Percentiles rank a stretch among this genome's conserved stretches.
These are phyloP conservation scores for Metellina segmentata DNA, from an alignment of 2,888 invertebrate species.

Conservation along the genomic window DNA sequence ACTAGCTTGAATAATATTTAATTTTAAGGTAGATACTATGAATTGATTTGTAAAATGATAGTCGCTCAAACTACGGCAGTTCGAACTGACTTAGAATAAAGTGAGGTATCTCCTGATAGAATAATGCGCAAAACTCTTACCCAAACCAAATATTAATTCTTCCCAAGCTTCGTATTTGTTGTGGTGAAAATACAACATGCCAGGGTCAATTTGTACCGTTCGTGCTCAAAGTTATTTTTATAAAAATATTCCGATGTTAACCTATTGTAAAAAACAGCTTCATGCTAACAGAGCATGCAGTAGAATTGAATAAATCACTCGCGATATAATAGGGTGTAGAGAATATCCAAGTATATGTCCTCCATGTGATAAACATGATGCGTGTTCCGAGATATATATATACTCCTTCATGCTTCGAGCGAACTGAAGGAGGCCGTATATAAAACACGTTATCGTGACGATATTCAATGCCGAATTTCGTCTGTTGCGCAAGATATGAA, in stretches of 20 bases:
- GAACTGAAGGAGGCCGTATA: conserved; percentile 34
- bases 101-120: background rate
- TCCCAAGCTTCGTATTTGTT: background rate
- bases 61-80: too few species aligned
- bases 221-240: background rate
- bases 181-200: background rate
- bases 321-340: background rate
- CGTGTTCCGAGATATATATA: conserved; percentile 22
- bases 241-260: background rate
- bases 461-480: conserved; percentile 58
- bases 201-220: background rate
- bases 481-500: conserved; percentile 29
- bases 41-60: too few species aligned
- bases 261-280: conserved; percentile 2
- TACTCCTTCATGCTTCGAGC: background rate
- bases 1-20: too few species aligned
- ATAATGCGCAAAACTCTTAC: background rate
- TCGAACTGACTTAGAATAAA: background rate
- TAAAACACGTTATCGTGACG: conserved; percentile 63
- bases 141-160: background rate
- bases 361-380: conserved; percentile 34
- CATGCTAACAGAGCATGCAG: conserved; percentile 25
- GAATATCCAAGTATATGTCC: conserved; percentile 12
- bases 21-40: too few species aligned
- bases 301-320: conserved; percentile 34